These are phyloP conservation scores for Penelope pileata DNA, from an alignment of 2,113 vertebrate genomes.

Conservation along the genomic window DNA sequence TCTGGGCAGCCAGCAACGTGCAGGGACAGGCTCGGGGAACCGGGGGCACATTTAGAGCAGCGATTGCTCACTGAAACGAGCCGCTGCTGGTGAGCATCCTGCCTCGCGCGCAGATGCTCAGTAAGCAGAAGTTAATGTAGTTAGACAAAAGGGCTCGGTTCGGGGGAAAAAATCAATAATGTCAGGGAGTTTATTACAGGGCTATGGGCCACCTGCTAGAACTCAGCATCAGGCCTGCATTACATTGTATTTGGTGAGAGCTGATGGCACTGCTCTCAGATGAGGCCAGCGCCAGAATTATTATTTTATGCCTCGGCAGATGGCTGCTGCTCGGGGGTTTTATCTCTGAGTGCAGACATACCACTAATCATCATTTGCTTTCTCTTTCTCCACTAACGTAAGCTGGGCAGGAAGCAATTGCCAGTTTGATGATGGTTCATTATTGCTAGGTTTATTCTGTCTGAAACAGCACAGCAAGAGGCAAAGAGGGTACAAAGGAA, in stretches of 20 bases:
- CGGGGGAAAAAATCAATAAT: slow-evolving; percentile 50
- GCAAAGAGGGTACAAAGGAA: slow-evolving; percentile 23
- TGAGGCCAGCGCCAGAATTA: slow-evolving; percentile 52
- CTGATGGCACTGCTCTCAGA: slow-evolving; percentile 56
- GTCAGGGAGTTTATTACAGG: slow-evolving; percentile 43
- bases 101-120: not conserved
- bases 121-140: slow-evolving; percentile 29
- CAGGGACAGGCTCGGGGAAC: not conserved
- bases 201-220: slow-evolving; percentile 70
- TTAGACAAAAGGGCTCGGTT: slow-evolving; percentile 11
- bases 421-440: slow-evolving; percentile 35
- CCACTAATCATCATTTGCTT: slow-evolving; percentile 59
- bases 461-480: slow-evolving; percentile 38
- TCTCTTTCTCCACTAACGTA: slow-evolving; percentile 48
- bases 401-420: slow-evolving; percentile 59
- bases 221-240: not conserved
- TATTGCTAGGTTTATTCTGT: slow-evolving; percentile 23
- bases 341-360: slow-evolving; percentile 62
- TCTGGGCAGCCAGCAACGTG: not conserved
- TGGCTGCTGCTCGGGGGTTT: slow-evolving; percentile 68
- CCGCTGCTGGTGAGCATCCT: not conserved
- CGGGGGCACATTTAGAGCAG: not conserved
- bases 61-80: not conserved
- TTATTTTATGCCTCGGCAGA: slow-evolving; percentile 74
- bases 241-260: slow-evolving; percentile 22